phyloP scores from a whole-genome alignment of 2,797 vertebrate species.

The Urocyon cinereoargenteus region DNA sequence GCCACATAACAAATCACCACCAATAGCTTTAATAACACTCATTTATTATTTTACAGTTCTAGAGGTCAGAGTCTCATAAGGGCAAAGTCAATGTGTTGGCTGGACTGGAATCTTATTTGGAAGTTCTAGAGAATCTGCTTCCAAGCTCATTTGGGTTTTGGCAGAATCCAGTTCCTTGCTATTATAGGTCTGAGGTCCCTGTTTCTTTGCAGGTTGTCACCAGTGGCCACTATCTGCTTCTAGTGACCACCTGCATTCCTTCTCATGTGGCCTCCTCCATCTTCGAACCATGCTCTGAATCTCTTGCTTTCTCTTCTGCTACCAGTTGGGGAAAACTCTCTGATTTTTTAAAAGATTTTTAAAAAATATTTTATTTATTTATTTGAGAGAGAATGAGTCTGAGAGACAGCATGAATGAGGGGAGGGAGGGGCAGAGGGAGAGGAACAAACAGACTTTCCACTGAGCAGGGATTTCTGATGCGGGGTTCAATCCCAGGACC shows the following conservation, averaged over 20 bases:
- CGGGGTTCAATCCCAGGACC: too few relatives aligned
- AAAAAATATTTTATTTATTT: too few relatives aligned
- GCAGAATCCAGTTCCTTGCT: not conserved
- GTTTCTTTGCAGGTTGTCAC: not conserved
- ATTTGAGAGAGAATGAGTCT: too few relatives aligned
- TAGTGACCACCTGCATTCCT: not conserved
- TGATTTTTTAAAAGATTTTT: not conserved
- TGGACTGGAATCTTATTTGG: not conserved
- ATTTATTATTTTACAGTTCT: not conserved
- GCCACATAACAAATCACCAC: not conserved
- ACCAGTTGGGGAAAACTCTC: not conserved
- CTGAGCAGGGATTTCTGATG: too few relatives aligned
- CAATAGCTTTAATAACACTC: not conserved
- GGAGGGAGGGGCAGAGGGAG: too few relatives aligned
- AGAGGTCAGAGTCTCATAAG: not conserved
- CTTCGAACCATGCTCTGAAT: not conserved
- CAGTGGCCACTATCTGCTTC: not conserved
- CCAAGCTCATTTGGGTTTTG: not conserved
- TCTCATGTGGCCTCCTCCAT: not conserved
- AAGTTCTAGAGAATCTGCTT: slow-evolving; percentile 9
- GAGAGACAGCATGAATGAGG: too few relatives aligned
- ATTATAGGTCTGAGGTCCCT: not conserved
- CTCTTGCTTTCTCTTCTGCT: not conserved
- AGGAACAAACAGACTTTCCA: too few relatives aligned
- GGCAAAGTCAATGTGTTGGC: not conserved